Percentiles rank a stretch among this genome's conserved stretches.
These are phyloP conservation scores for Sinonovacula constricta DNA, from an alignment of 1,140 invertebrate species.

Conservation along the genomic window DNA sequence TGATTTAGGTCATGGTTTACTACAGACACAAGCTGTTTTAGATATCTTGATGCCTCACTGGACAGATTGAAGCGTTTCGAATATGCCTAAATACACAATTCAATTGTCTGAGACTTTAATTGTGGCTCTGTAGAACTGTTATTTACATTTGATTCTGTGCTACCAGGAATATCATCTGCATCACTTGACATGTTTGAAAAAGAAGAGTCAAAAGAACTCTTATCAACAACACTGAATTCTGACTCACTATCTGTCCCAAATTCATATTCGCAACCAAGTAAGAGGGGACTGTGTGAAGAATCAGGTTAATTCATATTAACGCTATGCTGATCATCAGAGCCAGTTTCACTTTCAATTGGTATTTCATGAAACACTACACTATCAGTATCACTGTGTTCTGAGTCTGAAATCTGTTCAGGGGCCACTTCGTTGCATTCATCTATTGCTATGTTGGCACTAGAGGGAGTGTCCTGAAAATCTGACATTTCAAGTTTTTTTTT, in stretches of 20 bases:
- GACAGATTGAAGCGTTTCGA: conserved; percentile 27
- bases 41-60: conserved; percentile 22
- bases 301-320: conserved; percentile 4
- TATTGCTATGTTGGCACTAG: conserved; percentile 3
- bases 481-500: conserved; percentile 13
- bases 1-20: conserved; percentile 11
- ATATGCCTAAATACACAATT: conserved; percentile 38
- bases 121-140: conserved; percentile 20
- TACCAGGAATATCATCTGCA: conserved; percentile 21
- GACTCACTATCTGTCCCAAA: conserved; percentile 22
- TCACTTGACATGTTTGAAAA: conserved; percentile 33
- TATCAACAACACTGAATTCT: conserved; percentile 20
- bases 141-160: conserved; percentile 29
- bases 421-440: conserved; percentile 15
- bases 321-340: conserved; percentile 10
- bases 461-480: conserved; percentile 12
- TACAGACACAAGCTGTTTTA: conserved; percentile 25
- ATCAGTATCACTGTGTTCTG: conserved; percentile 25
- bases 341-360: conserved; percentile 13
- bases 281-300: conserved; percentile 14
- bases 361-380: conserved; percentile 20
- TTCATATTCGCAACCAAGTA: conserved; percentile 13
- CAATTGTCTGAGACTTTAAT: conserved; percentile 34
- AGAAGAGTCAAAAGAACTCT: conserved; percentile 3
- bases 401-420: conserved; percentile 24